Evolutionary conservation across 1,140 invertebrate species (phyloP).

Genomic region (Drosophila willistoni): DNA sequence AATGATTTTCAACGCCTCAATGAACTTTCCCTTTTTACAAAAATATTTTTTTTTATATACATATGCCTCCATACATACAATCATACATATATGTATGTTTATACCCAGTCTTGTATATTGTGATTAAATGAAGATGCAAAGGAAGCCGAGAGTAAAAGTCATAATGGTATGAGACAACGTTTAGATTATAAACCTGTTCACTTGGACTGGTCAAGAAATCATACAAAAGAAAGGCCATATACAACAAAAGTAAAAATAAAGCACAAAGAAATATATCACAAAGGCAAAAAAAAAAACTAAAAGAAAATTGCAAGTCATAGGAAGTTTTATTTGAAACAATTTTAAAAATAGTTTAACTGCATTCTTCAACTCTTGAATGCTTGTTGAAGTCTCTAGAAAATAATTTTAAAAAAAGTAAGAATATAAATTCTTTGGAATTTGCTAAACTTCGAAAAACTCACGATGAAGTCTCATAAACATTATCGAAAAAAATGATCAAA

Average conservation of each 20-base stretch:
- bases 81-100: background rate
- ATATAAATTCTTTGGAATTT: too few species aligned
- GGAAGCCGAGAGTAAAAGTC: constrained; percentile 66
- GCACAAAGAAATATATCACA: background rate
- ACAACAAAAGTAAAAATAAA: constrained; percentile 17
- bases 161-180: constrained; percentile 63
- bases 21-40: constrained; percentile 75
- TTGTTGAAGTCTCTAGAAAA: too few species aligned
- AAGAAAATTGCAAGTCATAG: constrained; percentile 1
- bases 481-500: too few species aligned
- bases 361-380: too few species aligned
- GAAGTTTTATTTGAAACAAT: background rate
- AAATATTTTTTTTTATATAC: constrained; percentile 32
- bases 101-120: constrained; percentile 21
- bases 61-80: background rate
- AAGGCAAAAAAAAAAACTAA: background rate
- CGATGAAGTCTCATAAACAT: too few species aligned
- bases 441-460: too few species aligned
- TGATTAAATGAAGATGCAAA: constrained; percentile 76
- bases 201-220: constrained; percentile 49
- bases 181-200: constrained; percentile 71
- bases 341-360: background rate
- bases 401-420: too few species aligned
- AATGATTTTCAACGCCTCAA: constrained; percentile 63
- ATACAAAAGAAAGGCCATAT: constrained; percentile 28